Conservation (phyloP, 2,888 invertebrate genomes). For the Chamaedrilus cognettii region DNA sequence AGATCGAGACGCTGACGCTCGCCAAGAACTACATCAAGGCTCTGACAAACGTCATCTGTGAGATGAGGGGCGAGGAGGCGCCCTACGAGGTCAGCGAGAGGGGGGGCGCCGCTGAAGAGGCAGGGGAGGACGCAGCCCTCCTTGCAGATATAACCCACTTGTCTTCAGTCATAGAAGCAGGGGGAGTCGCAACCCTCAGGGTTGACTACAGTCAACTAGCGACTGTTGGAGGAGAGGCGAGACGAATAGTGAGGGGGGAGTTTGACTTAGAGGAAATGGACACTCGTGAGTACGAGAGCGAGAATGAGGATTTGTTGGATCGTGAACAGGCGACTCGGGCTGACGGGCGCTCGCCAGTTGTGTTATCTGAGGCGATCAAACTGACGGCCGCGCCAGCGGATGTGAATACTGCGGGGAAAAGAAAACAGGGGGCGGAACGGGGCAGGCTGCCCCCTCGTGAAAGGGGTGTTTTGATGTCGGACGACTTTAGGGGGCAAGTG, state of each 20-base stretch:
- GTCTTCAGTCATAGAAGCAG: no score
- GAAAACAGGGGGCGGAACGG: background rate
- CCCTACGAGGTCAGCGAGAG: slow-evolving; percentile 63
- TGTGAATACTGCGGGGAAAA: background rate
- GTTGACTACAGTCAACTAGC: no score
- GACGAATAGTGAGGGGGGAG: background rate
- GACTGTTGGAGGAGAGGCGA: no score
- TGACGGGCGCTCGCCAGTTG: background rate
- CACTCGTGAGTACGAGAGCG: no score
- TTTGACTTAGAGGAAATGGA: background rate
- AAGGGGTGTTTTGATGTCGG: background rate
- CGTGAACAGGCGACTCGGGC: background rate
- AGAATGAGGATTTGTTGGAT: background rate
- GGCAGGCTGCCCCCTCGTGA: background rate
- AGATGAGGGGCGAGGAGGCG: slow-evolving; percentile 74
- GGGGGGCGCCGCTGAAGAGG: background rate
- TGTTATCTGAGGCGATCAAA: background rate
- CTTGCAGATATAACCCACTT: background rate
- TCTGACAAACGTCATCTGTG: slow-evolving; percentile 81
- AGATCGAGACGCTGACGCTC: slow-evolving; percentile 84
- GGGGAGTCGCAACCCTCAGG: no score
- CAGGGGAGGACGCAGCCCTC: background rate
- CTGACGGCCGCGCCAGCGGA: background rate
- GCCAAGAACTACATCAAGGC: slow-evolving; percentile 91
- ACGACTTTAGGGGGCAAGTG: background rate